Conservation (phyloP, 2,888 invertebrate genomes). For the Chrysotoxum bicinctum region DNA sequence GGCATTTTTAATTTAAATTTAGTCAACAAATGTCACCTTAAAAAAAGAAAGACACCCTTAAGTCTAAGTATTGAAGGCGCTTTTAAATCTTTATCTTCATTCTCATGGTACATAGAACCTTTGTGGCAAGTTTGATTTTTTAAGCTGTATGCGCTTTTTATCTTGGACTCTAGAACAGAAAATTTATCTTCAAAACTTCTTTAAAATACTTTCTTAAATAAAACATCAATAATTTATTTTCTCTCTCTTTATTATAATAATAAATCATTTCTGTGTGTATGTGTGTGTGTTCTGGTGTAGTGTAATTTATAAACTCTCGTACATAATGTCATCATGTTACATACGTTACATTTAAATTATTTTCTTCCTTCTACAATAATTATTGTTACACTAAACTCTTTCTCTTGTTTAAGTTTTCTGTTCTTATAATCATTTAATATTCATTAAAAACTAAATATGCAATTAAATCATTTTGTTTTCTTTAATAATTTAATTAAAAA, state of each 20-base stretch:
- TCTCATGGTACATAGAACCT: too few species aligned
- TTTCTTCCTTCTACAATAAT: conserved; percentile 39
- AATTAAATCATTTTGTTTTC: conserved; percentile 63
- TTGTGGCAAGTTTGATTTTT: too few species aligned
- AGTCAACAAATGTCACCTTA: too few species aligned
- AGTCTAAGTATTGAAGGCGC: too few species aligned
- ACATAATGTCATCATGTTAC: conserved; percentile 58
- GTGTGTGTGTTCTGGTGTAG: conserved; percentile 50
- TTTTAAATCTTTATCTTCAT: too few species aligned
- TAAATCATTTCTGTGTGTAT: conserved; percentile 63
- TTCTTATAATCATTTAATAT: conserved; percentile 60
- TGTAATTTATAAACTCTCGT: conserved; percentile 51
- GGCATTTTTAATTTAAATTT: too few species aligned
- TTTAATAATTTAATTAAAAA: conserved; percentile 17
- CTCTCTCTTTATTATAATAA: conserved; percentile 72
- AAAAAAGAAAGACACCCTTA: too few species aligned
- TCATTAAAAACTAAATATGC: conserved; percentile 58
- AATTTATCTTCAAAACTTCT: too few species aligned
- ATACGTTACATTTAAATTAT: conserved; percentile 62
- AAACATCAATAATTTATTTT: conserved; percentile 34
- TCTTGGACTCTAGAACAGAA: too few species aligned
- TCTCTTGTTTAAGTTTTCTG: conserved; percentile 58
- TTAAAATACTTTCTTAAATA: neutral
- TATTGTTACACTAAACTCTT: conserved; percentile 63
- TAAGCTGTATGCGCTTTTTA: too few species aligned